Percentiles rank a stretch among this genome's conserved stretches.
These are phyloP conservation scores for Propsilocerus akamusi DNA, from an alignment of 1,140 invertebrate species.

Conservation along the genomic window DNA sequence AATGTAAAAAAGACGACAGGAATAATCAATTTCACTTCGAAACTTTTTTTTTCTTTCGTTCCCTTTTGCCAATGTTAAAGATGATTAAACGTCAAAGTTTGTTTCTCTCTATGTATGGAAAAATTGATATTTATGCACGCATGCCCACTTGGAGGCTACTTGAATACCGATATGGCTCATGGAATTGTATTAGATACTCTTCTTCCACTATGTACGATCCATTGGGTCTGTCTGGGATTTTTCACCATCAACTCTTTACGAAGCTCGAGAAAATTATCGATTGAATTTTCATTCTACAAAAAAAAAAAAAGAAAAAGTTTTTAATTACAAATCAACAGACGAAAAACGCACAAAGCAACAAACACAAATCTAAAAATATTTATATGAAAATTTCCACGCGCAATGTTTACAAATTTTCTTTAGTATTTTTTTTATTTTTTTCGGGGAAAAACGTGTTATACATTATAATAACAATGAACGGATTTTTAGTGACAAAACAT, in stretches of 20 bases:
- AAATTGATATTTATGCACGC: background rate
- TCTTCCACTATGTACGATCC: background rate
- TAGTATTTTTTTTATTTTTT: too few relatives aligned
- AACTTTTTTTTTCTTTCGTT: too few relatives aligned
- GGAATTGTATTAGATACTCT: background rate
- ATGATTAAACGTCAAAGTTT: constrained; percentile 1
- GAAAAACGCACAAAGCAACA: too few relatives aligned
- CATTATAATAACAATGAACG: too few relatives aligned
- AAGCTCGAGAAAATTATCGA: background rate
- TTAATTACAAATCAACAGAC: too few relatives aligned
- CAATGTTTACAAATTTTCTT: too few relatives aligned
- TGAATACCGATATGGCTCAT: background rate
- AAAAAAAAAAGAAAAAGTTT: too few relatives aligned
- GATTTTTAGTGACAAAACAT: too few relatives aligned
- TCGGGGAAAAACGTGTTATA: too few relatives aligned
- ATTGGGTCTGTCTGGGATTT: background rate
- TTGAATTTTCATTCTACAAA: too few relatives aligned
- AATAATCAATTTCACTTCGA: constrained; percentile 2
- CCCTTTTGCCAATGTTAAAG: background rate
- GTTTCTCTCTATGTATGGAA: background rate
- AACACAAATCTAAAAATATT: too few relatives aligned
- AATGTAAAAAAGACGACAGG: background rate
- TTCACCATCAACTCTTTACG: background rate
- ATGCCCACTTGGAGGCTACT: background rate
- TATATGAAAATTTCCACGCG: too few relatives aligned